A percentile compares a stretch with the other conserved stretches of the same genome.
phyloP scores from a whole-genome alignment of 2,797 vertebrate species.

The Falco cherrug region DNA sequence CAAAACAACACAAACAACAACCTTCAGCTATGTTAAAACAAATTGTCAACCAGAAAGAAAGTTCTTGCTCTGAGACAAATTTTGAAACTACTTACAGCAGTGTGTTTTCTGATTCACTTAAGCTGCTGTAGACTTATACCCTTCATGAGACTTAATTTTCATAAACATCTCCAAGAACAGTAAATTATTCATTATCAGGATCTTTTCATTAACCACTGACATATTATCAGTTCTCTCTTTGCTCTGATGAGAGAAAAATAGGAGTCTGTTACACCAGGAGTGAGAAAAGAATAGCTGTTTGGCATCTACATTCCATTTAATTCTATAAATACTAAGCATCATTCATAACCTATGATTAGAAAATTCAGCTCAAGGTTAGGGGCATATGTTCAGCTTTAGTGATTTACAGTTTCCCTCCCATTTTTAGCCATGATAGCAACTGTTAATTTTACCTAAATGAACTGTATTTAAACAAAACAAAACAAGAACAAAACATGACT shows the following conservation, averaged over 20 bases:
- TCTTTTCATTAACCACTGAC: conserved; percentile 41
- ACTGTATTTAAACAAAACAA: neutral
- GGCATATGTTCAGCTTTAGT: neutral
- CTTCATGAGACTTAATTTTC: conserved; percentile 33
- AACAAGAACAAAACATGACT: neutral
- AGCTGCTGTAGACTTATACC: neutral
- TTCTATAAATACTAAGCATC: neutral
- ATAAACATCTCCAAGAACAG: conserved; percentile 42
- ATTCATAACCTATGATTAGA: neutral
- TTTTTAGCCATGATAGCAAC: neutral
- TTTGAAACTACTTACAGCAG: neutral
- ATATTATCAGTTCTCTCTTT: conserved; percentile 11
- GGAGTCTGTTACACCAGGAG: neutral
- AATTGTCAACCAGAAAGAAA: neutral
- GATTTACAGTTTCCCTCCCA: neutral
- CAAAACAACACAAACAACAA: neutral
- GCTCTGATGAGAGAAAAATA: conserved; percentile 5
- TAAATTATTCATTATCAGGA: conserved; percentile 59
- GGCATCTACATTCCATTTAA: neutral
- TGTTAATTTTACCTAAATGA: neutral
- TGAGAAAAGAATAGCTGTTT: neutral
- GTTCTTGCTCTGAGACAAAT: neutral
- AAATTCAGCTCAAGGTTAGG: neutral
- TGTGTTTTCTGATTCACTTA: conserved; percentile 2
- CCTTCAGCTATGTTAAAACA: conserved; percentile 21